These are phyloP conservation scores for Agelaius tricolor DNA, from an alignment of 2,113 vertebrate genomes.

Conservation along the genomic window DNA sequence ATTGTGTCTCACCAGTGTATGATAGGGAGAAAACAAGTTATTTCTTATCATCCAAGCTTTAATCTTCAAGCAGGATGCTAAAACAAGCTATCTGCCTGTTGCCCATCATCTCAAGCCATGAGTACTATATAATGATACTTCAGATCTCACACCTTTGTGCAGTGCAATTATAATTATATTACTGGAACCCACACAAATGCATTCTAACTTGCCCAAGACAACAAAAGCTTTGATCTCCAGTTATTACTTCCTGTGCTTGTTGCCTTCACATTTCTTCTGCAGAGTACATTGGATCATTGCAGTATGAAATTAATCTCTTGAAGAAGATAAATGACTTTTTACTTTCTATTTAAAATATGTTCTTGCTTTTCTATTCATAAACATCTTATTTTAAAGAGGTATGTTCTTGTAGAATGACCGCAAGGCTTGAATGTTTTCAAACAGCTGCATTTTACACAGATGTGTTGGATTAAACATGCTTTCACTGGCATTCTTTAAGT, in stretches of 20 bases:
- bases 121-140: background rate
- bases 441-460: background rate
- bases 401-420: background rate
- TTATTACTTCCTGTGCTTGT: background rate
- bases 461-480: background rate
- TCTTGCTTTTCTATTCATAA: background rate
- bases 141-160: background rate
- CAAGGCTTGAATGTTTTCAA: background rate
- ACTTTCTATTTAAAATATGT: background rate
- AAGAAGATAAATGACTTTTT: background rate
- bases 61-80: constrained; percentile 27
- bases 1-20: background rate
- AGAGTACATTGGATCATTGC: background rate
- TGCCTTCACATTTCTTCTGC: background rate
- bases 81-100: background rate
- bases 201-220: background rate
- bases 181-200: background rate
- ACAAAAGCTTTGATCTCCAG: constrained; percentile 42
- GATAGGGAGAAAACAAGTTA: background rate
- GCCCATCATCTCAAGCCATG: background rate
- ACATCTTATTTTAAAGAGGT: background rate
- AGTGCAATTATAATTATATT: constrained; percentile 20
- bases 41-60: constrained; percentile 10
- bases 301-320: constrained; percentile 7
- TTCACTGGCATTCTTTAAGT: background rate